Percentiles rank a stretch among this genome's conserved stretches.
These are phyloP conservation scores for Diplosoma virens DNA, from an alignment of 23 tunicate species.

Conservation along the genomic window DNA sequence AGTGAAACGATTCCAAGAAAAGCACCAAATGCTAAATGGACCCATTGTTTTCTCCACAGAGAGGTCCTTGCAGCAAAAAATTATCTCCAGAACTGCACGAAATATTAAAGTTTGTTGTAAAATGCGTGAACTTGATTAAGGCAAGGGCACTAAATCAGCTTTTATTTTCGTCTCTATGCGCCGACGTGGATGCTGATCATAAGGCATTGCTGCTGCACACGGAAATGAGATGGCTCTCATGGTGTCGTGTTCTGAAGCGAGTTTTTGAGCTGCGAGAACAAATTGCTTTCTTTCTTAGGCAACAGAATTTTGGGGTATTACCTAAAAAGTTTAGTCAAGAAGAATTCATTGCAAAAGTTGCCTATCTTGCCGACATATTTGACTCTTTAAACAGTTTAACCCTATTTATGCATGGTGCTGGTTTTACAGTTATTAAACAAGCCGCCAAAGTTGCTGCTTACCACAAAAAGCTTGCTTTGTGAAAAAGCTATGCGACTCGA, in stretches of 20 bases:
- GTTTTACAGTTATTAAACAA: conserved; percentile 33
- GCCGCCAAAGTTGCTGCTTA: conserved; percentile 41
- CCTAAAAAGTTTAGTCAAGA: conserved; percentile 25
- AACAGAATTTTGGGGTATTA: conserved; percentile 16
- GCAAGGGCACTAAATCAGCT: conserved; percentile 28
- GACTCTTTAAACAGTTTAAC: conserved; percentile 33
- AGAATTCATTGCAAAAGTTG: conserved; percentile 31
- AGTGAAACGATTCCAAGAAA: conserved; percentile 24
- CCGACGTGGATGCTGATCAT: conserved; percentile 37
- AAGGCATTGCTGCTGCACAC: too few species aligned
- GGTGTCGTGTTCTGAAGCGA: conserved; percentile 20
- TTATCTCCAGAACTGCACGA: conserved; percentile 23
- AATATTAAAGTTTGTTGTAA: conserved; percentile 22
- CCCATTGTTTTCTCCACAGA: conserved; percentile 39
- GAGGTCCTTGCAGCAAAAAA: conserved; percentile 18
- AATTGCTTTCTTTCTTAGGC: conserved; percentile 35
- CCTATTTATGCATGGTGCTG: conserved; percentile 34
- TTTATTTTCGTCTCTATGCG: conserved; percentile 23
- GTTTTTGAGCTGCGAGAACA: conserved; percentile 28
- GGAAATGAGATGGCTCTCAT: conserved; percentile 26
- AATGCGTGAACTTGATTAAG: conserved; percentile 36
- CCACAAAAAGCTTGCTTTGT: conserved; percentile 34
- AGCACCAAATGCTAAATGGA: conserved; percentile 35
- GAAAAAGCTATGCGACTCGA: conserved; percentile 25
- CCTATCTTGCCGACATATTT: conserved; percentile 36